Percentiles rank a stretch among this genome's conserved stretches.
phyloP scores from a whole-genome alignment of 2,888 invertebrate species.

The Cenopis cana region DNA sequence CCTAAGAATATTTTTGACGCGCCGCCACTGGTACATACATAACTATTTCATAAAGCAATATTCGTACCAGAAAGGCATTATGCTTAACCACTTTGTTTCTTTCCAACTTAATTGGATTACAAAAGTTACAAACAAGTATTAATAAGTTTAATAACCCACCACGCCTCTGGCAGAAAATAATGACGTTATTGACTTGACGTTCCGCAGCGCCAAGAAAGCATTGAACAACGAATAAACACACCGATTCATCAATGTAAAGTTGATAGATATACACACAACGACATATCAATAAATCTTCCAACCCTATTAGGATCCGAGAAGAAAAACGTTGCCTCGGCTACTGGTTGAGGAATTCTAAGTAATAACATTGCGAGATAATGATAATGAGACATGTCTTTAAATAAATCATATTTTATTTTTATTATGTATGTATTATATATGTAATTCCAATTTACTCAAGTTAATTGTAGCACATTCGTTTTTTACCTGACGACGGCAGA shows the following conservation, averaged over 20 bases:
- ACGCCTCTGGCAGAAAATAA: slow-evolving; percentile 47
- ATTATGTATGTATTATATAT: no score
- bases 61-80: not conserved
- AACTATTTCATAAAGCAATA: no score
- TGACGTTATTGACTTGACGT: slow-evolving; percentile 22
- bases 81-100: not conserved
- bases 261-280: slow-evolving; percentile 52
- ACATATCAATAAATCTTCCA: slow-evolving; percentile 54
- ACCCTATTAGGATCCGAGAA: slow-evolving; percentile 32
- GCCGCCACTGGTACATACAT: no score
- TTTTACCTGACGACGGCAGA: no score
- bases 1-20: no score
- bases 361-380: not conserved
- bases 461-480: no score
- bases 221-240: slow-evolving; percentile 48
- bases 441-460: no score
- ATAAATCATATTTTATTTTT: not conserved
- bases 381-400: not conserved
- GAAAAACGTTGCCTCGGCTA: slow-evolving; percentile 26
- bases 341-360: slow-evolving; percentile 19
- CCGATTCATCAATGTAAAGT: slow-evolving; percentile 59
- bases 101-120: not conserved
- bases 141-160: slow-evolving; percentile 52
- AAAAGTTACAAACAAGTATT: slow-evolving; percentile 37
- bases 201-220: slow-evolving; percentile 43